Evolutionary conservation across 2,888 invertebrate species (phyloP).

Genomic region (Hydrotaea cyrtoneurina): DNA sequence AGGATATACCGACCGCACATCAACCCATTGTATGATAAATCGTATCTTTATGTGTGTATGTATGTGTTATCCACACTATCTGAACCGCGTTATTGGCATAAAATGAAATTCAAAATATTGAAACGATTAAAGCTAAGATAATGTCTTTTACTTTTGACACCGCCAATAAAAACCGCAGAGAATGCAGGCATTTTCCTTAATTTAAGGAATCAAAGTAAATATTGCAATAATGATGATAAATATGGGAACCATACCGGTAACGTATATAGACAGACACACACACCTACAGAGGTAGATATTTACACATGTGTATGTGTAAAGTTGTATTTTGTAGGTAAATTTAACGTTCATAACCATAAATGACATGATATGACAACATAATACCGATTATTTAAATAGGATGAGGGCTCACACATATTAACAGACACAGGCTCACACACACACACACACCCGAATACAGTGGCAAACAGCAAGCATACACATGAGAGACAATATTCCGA

Average conservation of each 20-base stretch:
- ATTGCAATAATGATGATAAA: neutral
- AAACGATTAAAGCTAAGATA: slow-evolving; percentile 34
- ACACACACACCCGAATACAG: neutral
- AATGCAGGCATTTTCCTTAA: neutral
- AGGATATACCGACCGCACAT: neutral
- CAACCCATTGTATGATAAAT: neutral
- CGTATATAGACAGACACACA: neutral
- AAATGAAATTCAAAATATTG: slow-evolving; percentile 1
- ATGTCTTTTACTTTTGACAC: slow-evolving; percentile 17
- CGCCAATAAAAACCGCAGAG: neutral
- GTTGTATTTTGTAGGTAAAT: slow-evolving; percentile 17
- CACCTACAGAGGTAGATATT: too few relatives aligned
- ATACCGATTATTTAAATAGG: slow-evolving; percentile 34
- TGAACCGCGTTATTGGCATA: slow-evolving; percentile 2
- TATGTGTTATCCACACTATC: neutral
- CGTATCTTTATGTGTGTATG: neutral
- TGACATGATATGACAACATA: slow-evolving; percentile 41
- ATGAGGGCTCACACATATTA: neutral
- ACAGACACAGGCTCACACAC: neutral
- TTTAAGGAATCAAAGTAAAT: slow-evolving; percentile 24
- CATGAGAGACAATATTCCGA: neutral
- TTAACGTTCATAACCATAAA: slow-evolving; percentile 39
- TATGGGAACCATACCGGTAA: neutral
- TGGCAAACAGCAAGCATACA: neutral
- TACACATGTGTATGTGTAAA: neutral